phyloP scores from a whole-genome alignment of 2,113 vertebrate species.

The Rhinichthys klamathensis region DNA sequence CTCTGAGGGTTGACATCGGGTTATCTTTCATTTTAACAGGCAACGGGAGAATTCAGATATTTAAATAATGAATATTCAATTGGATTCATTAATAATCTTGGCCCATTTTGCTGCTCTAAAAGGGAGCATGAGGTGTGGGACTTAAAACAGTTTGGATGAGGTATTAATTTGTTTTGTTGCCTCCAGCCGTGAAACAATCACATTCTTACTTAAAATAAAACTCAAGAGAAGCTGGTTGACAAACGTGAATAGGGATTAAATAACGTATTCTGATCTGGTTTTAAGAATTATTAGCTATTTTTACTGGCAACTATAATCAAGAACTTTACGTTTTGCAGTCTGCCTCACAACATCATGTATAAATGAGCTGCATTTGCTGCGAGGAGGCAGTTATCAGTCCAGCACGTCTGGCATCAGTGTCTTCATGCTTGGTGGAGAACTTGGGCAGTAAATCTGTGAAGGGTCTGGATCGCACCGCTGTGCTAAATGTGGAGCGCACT shows the following conservation, averaged over 20 bases:
- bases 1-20: not conserved
- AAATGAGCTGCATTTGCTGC: not conserved
- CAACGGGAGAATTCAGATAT: conserved; percentile 9
- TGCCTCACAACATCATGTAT: not conserved
- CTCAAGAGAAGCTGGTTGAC: conserved; percentile 2
- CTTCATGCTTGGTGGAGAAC: conserved; percentile 17
- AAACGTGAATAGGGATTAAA: not conserved
- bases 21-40: conserved; percentile 9
- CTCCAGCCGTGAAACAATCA: conserved; percentile 37
- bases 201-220: conserved; percentile 40
- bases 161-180: conserved; percentile 59
- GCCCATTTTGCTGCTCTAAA: conserved; percentile 10
- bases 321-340: not conserved
- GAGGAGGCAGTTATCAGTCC: conserved; percentile 9
- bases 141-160: conserved; percentile 55
- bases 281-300: not conserved
- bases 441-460: conserved; percentile 25
- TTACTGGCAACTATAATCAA: not conserved
- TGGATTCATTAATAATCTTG: conserved; percentile 55
- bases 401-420: not conserved
- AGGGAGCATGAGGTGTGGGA: not conserved
- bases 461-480: conserved; percentile 10
- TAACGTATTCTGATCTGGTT: not conserved
- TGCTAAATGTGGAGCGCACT: conserved; percentile 35
- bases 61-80: conserved; percentile 63